Base-by-base conservation (phyloP, 1,140 invertebrate species). In the Stegodyphus mimosarum region DNA sequence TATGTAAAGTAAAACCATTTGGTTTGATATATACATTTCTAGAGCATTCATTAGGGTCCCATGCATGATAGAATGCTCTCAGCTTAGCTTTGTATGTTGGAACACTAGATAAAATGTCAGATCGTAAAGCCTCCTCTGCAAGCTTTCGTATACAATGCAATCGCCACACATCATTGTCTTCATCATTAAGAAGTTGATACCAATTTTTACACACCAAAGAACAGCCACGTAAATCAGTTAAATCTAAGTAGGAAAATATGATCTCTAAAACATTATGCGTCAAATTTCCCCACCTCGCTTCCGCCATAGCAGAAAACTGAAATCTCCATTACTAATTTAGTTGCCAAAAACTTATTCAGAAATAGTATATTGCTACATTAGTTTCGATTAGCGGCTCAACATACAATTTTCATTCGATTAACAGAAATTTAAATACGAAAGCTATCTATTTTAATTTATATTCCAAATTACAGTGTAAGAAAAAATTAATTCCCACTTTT, bases 31-130 rank as follows among this genome's bases (percentile, higher is more conserved):
- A 99, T 90, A 99, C 95, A 92, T 99, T 98, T 89, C 96, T 93
- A 33, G 97, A 99, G 90, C 97, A 98, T 90, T 99, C 98, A 90
- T 96, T 95, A 2, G 97, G 96, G 91, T 97, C 99, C 98, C 98
- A 99, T 2, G 98, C 95, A 92, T 99, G 96, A 90, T 95, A 95
- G 91, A 95, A 98, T 11, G 98, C 97, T 89, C 97, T 93, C 75
- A 99, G 92, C 92, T 99, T 99, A 11, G 95, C 93, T 92, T 98
- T 99, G 89, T 96, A 98, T 7, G 96, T 97, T 52, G 94, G 93
- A 72, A 98, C 94, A 80, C 96, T 96, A 70, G 95, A 94, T 53
- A 99, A 92, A 88, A 99, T 92, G 91, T 98, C 96, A 0, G 96
- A 97, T 91, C 96, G 97, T 50, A 99, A 91, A 0, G 96, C 95